A percentile compares a stretch with the other conserved stretches of the same genome.
These are phyloP conservation scores for Actenoides hombroni DNA, from an alignment of 2,113 vertebrate species.

Conservation along the genomic window DNA sequence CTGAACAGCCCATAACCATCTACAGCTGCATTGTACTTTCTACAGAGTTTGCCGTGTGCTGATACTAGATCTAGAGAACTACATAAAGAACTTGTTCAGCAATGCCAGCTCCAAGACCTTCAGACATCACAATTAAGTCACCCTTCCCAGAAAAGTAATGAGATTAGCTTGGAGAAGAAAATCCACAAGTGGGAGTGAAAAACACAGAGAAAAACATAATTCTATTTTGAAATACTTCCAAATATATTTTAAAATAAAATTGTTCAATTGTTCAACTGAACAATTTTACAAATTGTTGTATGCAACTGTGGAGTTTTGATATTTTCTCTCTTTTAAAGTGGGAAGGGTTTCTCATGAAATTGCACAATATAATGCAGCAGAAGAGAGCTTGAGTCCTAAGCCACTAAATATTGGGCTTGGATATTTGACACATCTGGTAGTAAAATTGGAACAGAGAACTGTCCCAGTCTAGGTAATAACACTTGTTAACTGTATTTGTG, in stretches of 20 bases:
- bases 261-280: too few relatives aligned
- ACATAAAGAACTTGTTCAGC: background rate
- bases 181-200: background rate
- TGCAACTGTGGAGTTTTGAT: background rate
- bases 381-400: background rate
- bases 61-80: background rate
- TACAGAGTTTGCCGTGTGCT: background rate
- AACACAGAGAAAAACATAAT: background rate
- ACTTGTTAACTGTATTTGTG: background rate
- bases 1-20: too few relatives aligned
- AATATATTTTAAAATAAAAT: too few relatives aligned
- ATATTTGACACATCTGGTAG: background rate
- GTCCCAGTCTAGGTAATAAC: background rate
- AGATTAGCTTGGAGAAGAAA: background rate
- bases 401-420: background rate
- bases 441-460: background rate
- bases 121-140: background rate
- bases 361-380: background rate
- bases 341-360: background rate
- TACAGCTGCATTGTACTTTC: background rate
- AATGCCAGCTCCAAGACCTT: background rate
- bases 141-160: background rate
- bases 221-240: background rate
- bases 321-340: background rate
- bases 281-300: background rate